Percentiles rank a stretch among this genome's conserved stretches.
phyloP scores from a whole-genome alignment of 2,797 vertebrate genomes.

The Sebastes alutus region DNA sequence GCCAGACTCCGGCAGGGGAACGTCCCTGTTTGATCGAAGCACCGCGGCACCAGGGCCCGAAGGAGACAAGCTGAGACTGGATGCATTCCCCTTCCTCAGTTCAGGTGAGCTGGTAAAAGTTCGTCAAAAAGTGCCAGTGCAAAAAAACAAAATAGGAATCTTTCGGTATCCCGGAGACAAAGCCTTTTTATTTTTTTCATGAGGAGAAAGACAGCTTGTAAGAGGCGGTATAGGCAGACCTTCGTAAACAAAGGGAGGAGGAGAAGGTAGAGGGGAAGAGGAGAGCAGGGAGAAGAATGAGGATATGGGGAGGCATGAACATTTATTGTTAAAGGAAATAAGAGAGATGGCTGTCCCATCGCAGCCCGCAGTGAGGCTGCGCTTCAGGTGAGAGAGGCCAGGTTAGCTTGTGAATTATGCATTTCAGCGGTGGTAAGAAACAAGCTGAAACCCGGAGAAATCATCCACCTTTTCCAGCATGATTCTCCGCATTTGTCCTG shows the following conservation, averaged over 20 bases:
- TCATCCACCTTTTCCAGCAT: slow-evolving; percentile 17
- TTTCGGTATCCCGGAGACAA: slow-evolving; percentile 8
- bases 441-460: slow-evolving; percentile 34
- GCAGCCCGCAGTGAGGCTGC: slow-evolving; percentile 52
- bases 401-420: slow-evolving; percentile 70
- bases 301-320: slow-evolving; percentile 65
- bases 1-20: slow-evolving; percentile 84
- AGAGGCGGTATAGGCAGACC: neutral
- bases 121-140: neutral
- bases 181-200: neutral
- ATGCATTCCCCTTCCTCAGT: slow-evolving; percentile 89
- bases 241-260: slow-evolving; percentile 34
- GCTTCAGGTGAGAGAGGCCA: slow-evolving; percentile 66
- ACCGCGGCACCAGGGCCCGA: slow-evolving; percentile 81
- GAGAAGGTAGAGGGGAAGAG: slow-evolving; percentile 25
- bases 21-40: slow-evolving; percentile 85
- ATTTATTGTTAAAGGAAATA: slow-evolving; percentile 80
- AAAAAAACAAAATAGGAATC: slow-evolving; percentile 14
- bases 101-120: slow-evolving; percentile 82
- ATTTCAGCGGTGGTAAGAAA: slow-evolving; percentile 39
- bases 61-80: slow-evolving; percentile 89
- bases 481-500: slow-evolving; percentile 17
- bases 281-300: slow-evolving; percentile 50
- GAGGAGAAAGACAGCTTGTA: slow-evolving; percentile 2
- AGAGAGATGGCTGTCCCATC: slow-evolving; percentile 65